Evolutionary conservation across 2,888 invertebrate species (phyloP).

Genomic region (Incurvaria masculella): DNA sequence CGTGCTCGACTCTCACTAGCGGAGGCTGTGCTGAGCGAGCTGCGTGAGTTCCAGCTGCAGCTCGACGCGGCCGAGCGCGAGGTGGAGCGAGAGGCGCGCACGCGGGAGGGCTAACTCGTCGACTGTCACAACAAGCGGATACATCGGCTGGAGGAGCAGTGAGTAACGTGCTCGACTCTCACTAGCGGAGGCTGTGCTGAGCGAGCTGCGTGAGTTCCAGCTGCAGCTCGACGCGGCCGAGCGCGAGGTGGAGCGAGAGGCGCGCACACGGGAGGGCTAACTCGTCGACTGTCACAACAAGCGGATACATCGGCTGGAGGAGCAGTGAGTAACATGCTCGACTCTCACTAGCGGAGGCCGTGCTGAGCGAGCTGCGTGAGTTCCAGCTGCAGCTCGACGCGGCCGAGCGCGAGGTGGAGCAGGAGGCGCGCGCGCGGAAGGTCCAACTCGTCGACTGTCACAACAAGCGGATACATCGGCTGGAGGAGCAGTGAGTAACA

Average conservation of each 20-base stretch:
- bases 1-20: no score
- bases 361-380: constrained; percentile 71
- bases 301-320: constrained; percentile 67
- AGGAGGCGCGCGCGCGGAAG: constrained; percentile 63
- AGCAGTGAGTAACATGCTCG: constrained; percentile 50
- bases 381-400: constrained; percentile 70
- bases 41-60: constrained; percentile 72
- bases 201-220: constrained; percentile 74
- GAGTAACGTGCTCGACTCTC: no score
- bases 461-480: constrained; percentile 67
- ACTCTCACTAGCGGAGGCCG: constrained; percentile 76
- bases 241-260: constrained; percentile 59
- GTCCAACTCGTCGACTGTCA: constrained; percentile 65
- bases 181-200: constrained; percentile 72
- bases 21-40: constrained; percentile 69
- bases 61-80: constrained; percentile 66
- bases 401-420: constrained; percentile 62
- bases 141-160: constrained; percentile 60
- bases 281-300: constrained; percentile 68
- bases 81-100: constrained; percentile 61
- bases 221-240: constrained; percentile 69
- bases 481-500: constrained; percentile 58
- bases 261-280: constrained; percentile 60
- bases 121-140: constrained; percentile 72
- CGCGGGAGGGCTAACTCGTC: constrained; percentile 62